Evolutionary conservation across 2,113 vertebrate genomes (phyloP), one percentile per base, ranked within the genome.

Genomic region (Noctilio leporinus): DNA sequence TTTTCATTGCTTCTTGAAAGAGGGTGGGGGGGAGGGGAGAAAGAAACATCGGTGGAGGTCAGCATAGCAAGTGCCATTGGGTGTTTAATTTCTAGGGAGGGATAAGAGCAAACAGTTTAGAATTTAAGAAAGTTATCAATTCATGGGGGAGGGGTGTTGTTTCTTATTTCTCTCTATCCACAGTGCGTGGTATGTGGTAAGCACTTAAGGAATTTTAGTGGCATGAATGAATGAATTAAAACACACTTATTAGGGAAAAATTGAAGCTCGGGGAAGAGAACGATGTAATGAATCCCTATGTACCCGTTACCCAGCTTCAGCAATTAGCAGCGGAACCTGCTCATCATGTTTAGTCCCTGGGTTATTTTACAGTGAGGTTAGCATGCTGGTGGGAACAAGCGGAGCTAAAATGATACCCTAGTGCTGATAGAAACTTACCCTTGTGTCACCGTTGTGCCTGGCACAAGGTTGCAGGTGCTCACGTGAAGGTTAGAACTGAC

Each of bases 61-160:
- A 69, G 40, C 20, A 2, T 4, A 12, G 33, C 38, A 92, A 12
- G 64, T 73, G 35, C 53, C 10, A 3, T 33, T 43, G 72, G 65
- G 10, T 75, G 33, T 65, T 86, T 81, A 15, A 75, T 81, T 94
- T 20, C 75, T 28, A 40, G 6, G 55, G n/a, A 20, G 35, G 64
- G 28, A 35, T 43, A 73, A 67, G 49, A 88, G 38, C 72, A 91
- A 4, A 45, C 72, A 55, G 69, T 82, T 78, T 89, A 77, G 93
- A 91, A 77, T 82, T 78, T 89, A 82, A 93, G 88, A 51, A 70
- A 64, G 16, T 35, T 45, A 43, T 49, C 47, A 78, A 3, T 59
- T 93, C 89, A 30, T 7, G 4, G 10, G 22, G 26, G 38, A 7
- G 4, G 10, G 19, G 35, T 38, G 5, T 12, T 59, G 49, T 89